These are phyloP conservation scores for Netelia melanura DNA, from an alignment of 2,888 invertebrate species.

Conservation along the genomic window DNA sequence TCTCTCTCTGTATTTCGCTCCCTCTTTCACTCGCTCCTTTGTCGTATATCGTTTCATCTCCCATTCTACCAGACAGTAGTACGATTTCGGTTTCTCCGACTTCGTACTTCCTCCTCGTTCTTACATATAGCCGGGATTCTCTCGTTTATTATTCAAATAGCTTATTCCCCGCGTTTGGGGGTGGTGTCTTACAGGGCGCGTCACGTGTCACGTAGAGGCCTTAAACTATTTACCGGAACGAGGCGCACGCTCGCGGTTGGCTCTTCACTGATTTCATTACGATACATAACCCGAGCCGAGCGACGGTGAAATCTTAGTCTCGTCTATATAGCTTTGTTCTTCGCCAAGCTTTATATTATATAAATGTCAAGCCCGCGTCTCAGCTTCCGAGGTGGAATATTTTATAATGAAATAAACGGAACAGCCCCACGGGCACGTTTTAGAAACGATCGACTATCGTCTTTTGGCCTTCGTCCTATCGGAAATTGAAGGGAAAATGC, in stretches of 20 bases:
- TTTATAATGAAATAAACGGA: not conserved
- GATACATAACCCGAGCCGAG: conserved; percentile 8
- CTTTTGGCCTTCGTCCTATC: conserved; percentile 7
- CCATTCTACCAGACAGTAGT: conserved; percentile 49
- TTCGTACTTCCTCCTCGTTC: conserved; percentile 26
- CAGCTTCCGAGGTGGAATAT: not conserved
- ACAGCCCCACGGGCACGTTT: not conserved
- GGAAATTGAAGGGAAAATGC: conserved; percentile 40
- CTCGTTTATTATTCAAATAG: conserved; percentile 78
- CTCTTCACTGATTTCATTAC: conserved; percentile 75
- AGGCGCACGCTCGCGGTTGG: conserved; percentile 61
- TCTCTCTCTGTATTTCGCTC: not conserved
- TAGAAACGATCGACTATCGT: conserved; percentile 16
- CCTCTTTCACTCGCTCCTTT: conserved; percentile 16
- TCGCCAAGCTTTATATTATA: not conserved
- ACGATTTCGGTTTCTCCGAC: conserved; percentile 52
- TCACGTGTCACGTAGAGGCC: conserved; percentile 72
- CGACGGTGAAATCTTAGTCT: conserved; percentile 19
- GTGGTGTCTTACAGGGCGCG: conserved; percentile 69
- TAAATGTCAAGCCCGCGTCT: not conserved
- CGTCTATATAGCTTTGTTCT: not conserved
- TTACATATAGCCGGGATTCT: conserved; percentile 69
- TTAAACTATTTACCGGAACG: conserved; percentile 75
- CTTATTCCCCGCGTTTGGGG: conserved; percentile 70
- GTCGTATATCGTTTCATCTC: conserved; percentile 31